phyloP scores from a whole-genome alignment of 2,797 vertebrate genomes.

The Mallotus villosus region DNA sequence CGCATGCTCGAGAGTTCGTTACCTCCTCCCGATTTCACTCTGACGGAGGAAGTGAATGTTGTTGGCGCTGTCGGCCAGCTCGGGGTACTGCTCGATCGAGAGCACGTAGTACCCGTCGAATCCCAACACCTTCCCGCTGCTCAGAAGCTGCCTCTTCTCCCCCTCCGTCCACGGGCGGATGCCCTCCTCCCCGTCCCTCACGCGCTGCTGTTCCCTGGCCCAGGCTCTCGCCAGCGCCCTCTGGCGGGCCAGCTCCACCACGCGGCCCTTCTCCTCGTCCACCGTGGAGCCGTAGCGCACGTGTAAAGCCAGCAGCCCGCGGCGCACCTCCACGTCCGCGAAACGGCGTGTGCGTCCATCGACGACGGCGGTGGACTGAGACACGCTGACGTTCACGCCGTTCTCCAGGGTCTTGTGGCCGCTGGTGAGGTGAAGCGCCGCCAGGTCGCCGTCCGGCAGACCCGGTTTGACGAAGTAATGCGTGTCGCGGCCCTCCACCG shows the following conservation, averaged over 20 bases:
- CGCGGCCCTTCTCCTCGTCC: constrained; percentile 93
- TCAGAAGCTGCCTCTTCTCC: constrained; percentile 96
- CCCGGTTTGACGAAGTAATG: constrained; percentile 97
- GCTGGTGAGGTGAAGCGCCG: constrained; percentile 89
- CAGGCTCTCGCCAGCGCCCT: constrained; percentile 90
- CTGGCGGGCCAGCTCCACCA: constrained; percentile 93
- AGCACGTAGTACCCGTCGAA: constrained; percentile 99
- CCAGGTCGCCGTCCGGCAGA: constrained; percentile 91
- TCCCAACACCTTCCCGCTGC: constrained; percentile 92
- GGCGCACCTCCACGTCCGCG: constrained; percentile 93
- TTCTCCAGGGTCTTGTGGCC: constrained; percentile 95
- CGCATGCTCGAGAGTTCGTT: constrained; percentile 83
- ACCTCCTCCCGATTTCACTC: constrained; percentile 99
- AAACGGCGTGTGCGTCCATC: constrained; percentile 96
- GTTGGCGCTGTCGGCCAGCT: constrained; percentile 95
- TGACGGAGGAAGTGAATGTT: constrained; percentile 99
- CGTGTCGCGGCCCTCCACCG: constrained; percentile 90
- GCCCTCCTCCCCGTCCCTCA: constrained; percentile 93
- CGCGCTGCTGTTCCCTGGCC: constrained; percentile 92
- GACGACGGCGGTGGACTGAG: constrained; percentile 94
- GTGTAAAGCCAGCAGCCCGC: constrained; percentile 87
- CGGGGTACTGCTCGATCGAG: constrained; percentile 98
- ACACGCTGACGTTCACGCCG: constrained; percentile 94
- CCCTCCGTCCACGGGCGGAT: constrained; percentile 96
- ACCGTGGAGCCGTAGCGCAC: constrained; percentile 95